Conservation (phyloP, 2,888 invertebrate species). For the Germaria angustata region DNA sequence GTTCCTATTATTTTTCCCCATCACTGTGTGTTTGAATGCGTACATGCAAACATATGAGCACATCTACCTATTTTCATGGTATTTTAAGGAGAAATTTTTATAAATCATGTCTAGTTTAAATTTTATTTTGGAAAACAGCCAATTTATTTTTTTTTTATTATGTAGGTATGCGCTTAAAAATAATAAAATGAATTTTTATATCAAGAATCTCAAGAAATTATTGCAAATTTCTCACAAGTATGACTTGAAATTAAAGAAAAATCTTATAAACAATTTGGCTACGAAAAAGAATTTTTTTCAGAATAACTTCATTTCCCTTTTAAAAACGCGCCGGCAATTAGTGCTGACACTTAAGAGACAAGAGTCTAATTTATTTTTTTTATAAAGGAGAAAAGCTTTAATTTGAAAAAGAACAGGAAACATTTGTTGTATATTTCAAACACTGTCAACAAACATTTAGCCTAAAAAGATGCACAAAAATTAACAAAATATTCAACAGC, state of each 20-base stretch:
- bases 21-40: too few relatives aligned
- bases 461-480: conserved; percentile 6
- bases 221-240: too few relatives aligned
- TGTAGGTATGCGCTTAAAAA: not conserved
- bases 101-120: conserved; percentile 7
- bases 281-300: not conserved
- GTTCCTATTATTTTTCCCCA: too few relatives aligned
- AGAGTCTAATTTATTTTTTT: conserved; percentile 13
- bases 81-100: conserved; percentile 6
- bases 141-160: not conserved
- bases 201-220: not conserved
- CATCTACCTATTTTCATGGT: not conserved
- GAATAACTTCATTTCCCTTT: not conserved
- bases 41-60: too few relatives aligned
- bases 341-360: conserved; percentile 23
- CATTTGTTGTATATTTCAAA: conserved; percentile 47
- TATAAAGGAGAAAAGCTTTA: not conserved
- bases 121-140: conserved; percentile 31
- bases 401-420: conserved; percentile 17
- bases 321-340: not conserved
- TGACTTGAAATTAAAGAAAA: not conserved
- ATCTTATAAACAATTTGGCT: conserved; percentile 22
- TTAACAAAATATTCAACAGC: not conserved
- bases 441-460: conserved; percentile 51
- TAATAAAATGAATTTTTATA: not conserved